Conservation (phyloP, 2,888 invertebrate species). For the Hirtodrosophila trivittata region DNA sequence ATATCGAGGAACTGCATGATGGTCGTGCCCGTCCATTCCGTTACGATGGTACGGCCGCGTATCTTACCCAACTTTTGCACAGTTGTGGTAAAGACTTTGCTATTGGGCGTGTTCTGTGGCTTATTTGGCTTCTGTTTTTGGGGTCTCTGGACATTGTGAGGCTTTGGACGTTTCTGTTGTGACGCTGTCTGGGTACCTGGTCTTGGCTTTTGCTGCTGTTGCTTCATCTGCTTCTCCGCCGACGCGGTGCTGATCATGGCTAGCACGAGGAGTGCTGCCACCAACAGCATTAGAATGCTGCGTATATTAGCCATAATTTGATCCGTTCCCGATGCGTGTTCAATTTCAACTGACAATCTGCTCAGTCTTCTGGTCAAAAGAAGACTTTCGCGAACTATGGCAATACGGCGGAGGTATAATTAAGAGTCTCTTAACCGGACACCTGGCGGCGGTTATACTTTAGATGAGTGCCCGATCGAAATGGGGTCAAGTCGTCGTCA, state of each 20-base stretch:
- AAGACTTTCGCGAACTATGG: constrained; percentile 60
- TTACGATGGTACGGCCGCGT: constrained; percentile 68
- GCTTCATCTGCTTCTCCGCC: constrained; percentile 47
- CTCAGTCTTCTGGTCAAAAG: constrained; percentile 38
- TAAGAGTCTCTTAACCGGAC: constrained; percentile 60
- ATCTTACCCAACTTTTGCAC: constrained; percentile 76
- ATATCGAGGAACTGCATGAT: constrained; percentile 82
- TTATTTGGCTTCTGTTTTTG: constrained; percentile 32
- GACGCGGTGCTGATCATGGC: constrained; percentile 33
- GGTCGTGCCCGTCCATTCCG: constrained; percentile 76
- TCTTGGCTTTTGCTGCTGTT: constrained; percentile 38
- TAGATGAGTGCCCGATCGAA: constrained; percentile 36
- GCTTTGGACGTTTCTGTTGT: constrained; percentile 38
- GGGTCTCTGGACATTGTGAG: constrained; percentile 30
- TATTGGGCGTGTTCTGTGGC: constrained; percentile 10
- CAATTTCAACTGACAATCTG: constrained; percentile 50
- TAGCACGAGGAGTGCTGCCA: constrained; percentile 47
- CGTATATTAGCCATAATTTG: constrained; percentile 55
- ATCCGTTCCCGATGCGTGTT: constrained; percentile 33
- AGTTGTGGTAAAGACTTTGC: constrained; percentile 53
- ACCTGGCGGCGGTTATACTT: constrained; percentile 56
- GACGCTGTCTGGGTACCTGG: constrained; percentile 12
- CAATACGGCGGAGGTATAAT: constrained; percentile 17
- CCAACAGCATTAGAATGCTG: constrained; percentile 39
- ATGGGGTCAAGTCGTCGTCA: constrained; percentile 60